A percentile compares a stretch with the other conserved stretches of the same genome.
These are phyloP conservation scores for Cuculus canorus DNA, from an alignment of 2,797 vertebrate genomes.

Conservation along the genomic window DNA sequence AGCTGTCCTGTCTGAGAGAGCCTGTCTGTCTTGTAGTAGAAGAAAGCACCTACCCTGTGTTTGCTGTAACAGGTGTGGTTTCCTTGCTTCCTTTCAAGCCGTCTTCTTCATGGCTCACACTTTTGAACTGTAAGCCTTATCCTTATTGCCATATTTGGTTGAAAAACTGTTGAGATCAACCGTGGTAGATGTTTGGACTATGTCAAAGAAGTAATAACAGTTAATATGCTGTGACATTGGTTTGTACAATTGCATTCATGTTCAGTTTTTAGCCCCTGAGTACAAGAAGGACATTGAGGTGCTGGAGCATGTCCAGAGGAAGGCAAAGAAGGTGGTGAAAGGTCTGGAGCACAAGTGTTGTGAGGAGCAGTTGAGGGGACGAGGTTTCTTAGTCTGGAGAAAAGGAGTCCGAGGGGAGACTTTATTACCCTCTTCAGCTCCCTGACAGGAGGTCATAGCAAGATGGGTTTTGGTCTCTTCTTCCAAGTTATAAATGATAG, in stretches of 20 bases:
- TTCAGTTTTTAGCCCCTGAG: no score
- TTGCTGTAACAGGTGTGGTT: neutral
- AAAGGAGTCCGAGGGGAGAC: no score
- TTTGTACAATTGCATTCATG: neutral
- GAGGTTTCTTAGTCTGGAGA: no score
- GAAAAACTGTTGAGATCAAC: neutral
- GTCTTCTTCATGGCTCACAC: neutral
- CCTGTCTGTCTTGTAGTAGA: neutral
- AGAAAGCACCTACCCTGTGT: neutral
- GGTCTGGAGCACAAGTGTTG: no score
- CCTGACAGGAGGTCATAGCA: no score
- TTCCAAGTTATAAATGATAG: no score
- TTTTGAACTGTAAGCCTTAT: neutral
- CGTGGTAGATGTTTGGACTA: neutral
- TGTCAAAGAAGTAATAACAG: neutral
- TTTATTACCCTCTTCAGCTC: no score
- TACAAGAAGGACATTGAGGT: no score
- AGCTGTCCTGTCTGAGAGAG: neutral
- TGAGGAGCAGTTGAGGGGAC: no score
- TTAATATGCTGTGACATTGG: neutral
- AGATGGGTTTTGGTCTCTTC: no score
- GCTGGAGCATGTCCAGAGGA: no score
- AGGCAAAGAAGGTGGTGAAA: no score
- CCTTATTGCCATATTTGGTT: fast-evolving
- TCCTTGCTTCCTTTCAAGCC: neutral